These are phyloP conservation scores for Matsumyia berberina DNA, from an alignment of 2,888 invertebrate species.

Conservation along the genomic window DNA sequence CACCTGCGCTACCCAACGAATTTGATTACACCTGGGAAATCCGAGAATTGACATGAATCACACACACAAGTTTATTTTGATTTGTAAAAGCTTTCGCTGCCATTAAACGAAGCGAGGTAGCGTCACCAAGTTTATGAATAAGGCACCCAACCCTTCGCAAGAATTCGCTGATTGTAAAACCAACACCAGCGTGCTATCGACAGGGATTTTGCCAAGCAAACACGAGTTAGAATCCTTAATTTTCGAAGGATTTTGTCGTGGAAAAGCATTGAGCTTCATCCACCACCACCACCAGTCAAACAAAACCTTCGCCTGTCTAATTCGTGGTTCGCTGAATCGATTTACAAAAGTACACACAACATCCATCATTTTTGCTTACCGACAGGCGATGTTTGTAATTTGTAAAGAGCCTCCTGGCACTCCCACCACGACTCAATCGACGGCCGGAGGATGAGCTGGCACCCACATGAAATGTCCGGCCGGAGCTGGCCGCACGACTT, in stretches of 20 bases:
- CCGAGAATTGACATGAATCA: constrained; percentile 28
- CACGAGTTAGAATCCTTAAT: constrained; percentile 2
- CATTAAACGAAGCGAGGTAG: constrained; percentile 2
- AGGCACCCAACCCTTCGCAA: neutral
- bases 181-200: neutral
- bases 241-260: neutral
- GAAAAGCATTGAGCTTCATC: neutral
- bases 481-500: constrained; percentile 9
- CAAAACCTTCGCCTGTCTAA: constrained; percentile 19
- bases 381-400: constrained; percentile 87
- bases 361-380: constrained; percentile 84
- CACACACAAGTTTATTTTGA: neutral
- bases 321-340: constrained; percentile 42
- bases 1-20: neutral
- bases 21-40: constrained; percentile 22
- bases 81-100: constrained; percentile 32
- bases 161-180: constrained; percentile 3
- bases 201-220: neutral
- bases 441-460: constrained; percentile 58
- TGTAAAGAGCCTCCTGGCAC: constrained; percentile 84
- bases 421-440: constrained; percentile 65
- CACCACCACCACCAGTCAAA: constrained; percentile 2
- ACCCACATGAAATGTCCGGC: constrained; percentile 26
- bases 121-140: constrained; percentile 13
- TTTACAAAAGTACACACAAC: constrained; percentile 27